These are phyloP conservation scores for Alosa alosa DNA, from an alignment of 2,113 vertebrate genomes.

Conservation along the genomic window DNA sequence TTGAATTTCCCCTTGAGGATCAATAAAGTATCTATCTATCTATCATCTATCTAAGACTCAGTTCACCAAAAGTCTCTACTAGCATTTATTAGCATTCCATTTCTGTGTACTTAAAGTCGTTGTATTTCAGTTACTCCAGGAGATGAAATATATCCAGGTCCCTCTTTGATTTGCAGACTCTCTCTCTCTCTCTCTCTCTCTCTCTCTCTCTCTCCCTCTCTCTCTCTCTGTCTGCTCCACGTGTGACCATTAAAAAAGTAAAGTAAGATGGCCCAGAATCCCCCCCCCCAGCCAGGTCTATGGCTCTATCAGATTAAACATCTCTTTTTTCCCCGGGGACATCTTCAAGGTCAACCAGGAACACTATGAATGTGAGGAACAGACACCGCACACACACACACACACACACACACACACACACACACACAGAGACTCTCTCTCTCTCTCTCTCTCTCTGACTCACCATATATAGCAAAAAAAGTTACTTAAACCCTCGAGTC, in stretches of 20 bases:
- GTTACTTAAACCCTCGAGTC: neutral
- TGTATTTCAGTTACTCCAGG: neutral
- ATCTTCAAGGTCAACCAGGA: conserved; percentile 50
- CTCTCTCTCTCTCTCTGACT: neutral
- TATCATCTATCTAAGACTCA: no score
- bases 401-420: conserved; percentile 27
- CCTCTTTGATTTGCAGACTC: neutral
- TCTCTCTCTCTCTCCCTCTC: conserved; percentile 36
- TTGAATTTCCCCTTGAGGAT: no score
- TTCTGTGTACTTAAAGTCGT: neutral
- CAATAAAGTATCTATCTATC: no score
- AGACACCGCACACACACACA: neutral
- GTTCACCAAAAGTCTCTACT: neutral
- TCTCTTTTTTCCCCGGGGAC: conserved; percentile 23
- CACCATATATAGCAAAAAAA: neutral
- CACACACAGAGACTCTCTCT: neutral
- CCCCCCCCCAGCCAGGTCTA: conserved; percentile 23
- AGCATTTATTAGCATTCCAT: neutral
- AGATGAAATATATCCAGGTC: neutral
- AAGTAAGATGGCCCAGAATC: conserved; percentile 29
- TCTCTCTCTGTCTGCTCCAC: conserved; percentile 34
- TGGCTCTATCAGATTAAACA: conserved; percentile 48
- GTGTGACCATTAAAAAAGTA: conserved; percentile 58
- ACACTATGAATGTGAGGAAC: conserved; percentile 20
- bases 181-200: neutral